These are phyloP conservation scores for Catharus minimus DNA, from an alignment of 2,113 vertebrate species.

Conservation along the genomic window DNA sequence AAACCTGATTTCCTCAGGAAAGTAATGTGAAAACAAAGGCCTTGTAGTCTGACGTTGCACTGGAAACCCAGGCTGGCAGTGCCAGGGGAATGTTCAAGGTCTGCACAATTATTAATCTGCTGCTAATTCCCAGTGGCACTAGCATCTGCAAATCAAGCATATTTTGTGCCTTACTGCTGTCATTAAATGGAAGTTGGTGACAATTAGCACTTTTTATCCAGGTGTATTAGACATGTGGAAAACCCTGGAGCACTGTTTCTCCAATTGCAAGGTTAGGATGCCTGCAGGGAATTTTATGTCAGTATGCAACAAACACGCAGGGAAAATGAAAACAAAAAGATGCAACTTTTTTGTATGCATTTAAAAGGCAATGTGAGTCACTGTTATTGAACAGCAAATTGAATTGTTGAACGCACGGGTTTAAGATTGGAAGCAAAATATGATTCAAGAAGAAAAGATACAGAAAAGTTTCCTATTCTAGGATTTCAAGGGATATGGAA, in stretches of 20 bases:
- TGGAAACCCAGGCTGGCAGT: conserved; percentile 15
- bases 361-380: not conserved
- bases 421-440: not conserved
- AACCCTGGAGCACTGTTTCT: conserved; percentile 16
- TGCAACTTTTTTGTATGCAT: not conserved
- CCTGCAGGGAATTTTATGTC: conserved; percentile 18
- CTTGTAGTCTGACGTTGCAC: not conserved
- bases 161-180: conserved; percentile 62
- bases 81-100: conserved; percentile 5
- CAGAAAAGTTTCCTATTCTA: not conserved
- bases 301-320: conserved; percentile 7
- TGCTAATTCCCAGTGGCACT: conserved; percentile 27
- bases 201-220: conserved; percentile 59
- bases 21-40: not conserved
- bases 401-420: not conserved
- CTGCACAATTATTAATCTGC: conserved; percentile 43
- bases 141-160: conserved; percentile 34
- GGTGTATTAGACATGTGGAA: conserved; percentile 39
- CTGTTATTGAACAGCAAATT: not conserved
- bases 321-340: conserved; percentile 16
- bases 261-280: conserved; percentile 7
- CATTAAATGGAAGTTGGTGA: conserved; percentile 39
- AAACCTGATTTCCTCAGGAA: conserved; percentile 19
- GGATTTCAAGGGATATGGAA: not conserved
- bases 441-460: not conserved